Percentiles rank a stretch among this genome's conserved stretches.
phyloP scores from a whole-genome alignment of 2,888 invertebrate species.

The Cantharis lateralis region DNA sequence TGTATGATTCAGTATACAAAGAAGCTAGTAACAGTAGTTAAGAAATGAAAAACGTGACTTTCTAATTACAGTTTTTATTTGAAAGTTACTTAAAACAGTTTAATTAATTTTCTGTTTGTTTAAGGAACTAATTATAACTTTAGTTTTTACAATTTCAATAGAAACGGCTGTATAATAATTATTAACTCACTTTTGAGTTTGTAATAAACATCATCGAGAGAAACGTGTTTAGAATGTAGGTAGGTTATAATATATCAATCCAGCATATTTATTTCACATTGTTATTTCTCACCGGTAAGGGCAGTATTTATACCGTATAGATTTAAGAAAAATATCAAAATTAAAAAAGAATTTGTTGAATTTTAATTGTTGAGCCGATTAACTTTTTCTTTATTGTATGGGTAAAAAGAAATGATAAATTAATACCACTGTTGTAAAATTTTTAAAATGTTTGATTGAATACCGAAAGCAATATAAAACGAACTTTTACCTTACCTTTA shows the following conservation, averaged over 20 bases:
- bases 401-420: neutral
- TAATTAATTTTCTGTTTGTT: neutral
- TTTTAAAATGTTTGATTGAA: conserved; percentile 8
- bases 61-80: neutral
- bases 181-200: neutral
- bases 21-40: neutral
- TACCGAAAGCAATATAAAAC: conserved; percentile 17
- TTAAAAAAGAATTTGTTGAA: too few species aligned
- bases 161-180: neutral
- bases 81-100: neutral
- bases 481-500: conserved; percentile 20
- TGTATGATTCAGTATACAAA: neutral
- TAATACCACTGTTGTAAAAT: neutral
- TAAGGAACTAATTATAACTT: neutral
- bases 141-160: neutral
- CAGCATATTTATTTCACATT: neutral
- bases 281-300: too few species aligned
- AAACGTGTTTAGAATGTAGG: neutral
- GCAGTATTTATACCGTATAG: neutral
- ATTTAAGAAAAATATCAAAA: too few species aligned
- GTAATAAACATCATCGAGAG: neutral
- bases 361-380: neutral
- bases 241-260: neutral
- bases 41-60: neutral
- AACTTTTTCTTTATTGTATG: neutral